Base-by-base conservation (phyloP, 2,113 vertebrate species). In the Lamprotornis superbus region DNA sequence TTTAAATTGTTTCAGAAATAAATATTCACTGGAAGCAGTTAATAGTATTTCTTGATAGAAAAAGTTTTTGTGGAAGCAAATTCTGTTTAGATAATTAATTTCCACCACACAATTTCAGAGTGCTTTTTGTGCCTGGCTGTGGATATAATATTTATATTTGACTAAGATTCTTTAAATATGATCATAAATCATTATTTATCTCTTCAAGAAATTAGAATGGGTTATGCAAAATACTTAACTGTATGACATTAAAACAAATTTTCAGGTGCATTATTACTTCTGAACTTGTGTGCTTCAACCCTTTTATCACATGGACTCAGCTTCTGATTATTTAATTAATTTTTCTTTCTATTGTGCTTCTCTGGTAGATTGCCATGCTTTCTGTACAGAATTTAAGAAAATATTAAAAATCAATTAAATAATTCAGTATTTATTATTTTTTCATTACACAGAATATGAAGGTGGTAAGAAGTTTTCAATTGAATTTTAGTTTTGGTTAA, bases 371-470 rank as follows among this genome's bases (percentile, higher is more conserved):
- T 64, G 9, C 27, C 23, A 7, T 68, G 44, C 15, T 78, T 86
- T 90, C 23, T 19, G 15, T 76, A 25, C 10, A n/a, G 21, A 67
- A 60, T 47, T 35, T 56, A 42, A 50, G 27, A 85, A 79, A 53
- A 49, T 37, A 27, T 3, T 4, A 76, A 55, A 71, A 40, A 31
- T 1, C 14, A 0, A 14, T 22, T 5, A 21, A 55, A 60, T 0
- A 33, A 40, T 59, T 78, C 22, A 31, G 15, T 37, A 12, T 80
- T 65, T 84, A 50, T 77, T 76, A 14, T 53, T 10, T 75, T 64
- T 65, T 33, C 8, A 12, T 52, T 70, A 23, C 44, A 46, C 11
- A 63, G 60, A 42, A 44, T 78, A 42, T 71, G 39, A 53, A 59
- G 22, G 10, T 13, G 70, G 8, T 16, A 37, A 33, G 37, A 57